Evolutionary conservation across 2,113 vertebrate genomes (phyloP).

Genomic region (Zosterops lateralis): DNA sequence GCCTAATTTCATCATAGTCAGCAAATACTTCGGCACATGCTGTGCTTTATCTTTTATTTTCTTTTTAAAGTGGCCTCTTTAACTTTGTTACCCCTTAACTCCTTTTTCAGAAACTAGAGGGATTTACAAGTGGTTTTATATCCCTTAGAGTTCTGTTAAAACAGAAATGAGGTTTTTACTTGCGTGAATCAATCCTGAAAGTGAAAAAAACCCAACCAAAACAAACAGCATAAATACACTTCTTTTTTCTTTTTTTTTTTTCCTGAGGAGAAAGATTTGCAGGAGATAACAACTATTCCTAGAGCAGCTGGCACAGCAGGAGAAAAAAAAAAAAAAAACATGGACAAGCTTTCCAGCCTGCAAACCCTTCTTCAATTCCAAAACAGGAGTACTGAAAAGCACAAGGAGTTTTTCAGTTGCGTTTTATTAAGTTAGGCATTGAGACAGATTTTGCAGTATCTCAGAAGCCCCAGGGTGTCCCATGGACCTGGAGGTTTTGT

Average conservation of each 20-base stretch:
- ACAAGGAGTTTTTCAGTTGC: not conserved
- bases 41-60: not conserved
- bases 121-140: not conserved
- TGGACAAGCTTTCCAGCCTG: not conserved
- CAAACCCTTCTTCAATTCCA: not conserved
- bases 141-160: not conserved
- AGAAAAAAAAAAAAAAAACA: not conserved
- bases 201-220: not conserved
- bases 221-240: not conserved
- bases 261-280: not conserved
- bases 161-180: not conserved
- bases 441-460: not conserved
- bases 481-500: not conserved
- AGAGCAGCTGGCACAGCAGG: not conserved
- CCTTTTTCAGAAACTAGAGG: not conserved
- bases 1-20: not conserved
- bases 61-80: not conserved
- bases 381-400: not conserved
- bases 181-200: not conserved
- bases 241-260: not conserved
- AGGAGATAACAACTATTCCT: not conserved
- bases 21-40: not conserved
- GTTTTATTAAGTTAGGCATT: not conserved
- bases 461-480: not conserved
- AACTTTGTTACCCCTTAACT: not conserved